Evolutionary conservation across 2,888 invertebrate genomes (phyloP).

Genomic region (Hoplodrina ambigua): DNA sequence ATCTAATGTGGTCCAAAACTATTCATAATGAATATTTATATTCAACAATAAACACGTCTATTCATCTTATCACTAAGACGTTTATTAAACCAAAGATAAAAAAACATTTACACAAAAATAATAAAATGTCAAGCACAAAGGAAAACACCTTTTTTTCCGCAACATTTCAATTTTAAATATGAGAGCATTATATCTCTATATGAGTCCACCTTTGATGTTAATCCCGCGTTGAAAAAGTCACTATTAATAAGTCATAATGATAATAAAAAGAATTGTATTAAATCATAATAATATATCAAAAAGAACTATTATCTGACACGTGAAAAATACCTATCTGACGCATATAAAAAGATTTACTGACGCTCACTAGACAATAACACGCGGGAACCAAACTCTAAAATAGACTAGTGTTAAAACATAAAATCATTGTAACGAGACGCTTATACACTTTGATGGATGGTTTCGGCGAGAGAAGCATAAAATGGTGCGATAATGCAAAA

Average conservation of each 20-base stretch:
- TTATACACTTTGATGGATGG: constrained; percentile 70
- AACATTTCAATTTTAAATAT: constrained; percentile 51
- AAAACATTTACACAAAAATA: constrained; percentile 33
- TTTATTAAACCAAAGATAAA: constrained; percentile 41
- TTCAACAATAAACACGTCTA: constrained; percentile 36
- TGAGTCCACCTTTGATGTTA: constrained; percentile 76
- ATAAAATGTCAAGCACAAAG: constrained; percentile 42
- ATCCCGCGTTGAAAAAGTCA: constrained; percentile 77
- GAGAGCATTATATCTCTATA: constrained; percentile 47
- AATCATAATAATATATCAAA: constrained; percentile 76
- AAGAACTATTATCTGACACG: constrained; percentile 77
- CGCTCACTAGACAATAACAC: constrained; percentile 67
- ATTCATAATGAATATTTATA: constrained; percentile 20
- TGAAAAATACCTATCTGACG: constrained; percentile 80
- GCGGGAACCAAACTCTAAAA: constrained; percentile 69
- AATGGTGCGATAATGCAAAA: constrained; percentile 75
- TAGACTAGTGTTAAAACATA: constrained; percentile 70
- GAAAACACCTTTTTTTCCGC: constrained; percentile 41
- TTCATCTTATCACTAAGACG: constrained; percentile 33
- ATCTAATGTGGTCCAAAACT: neutral
- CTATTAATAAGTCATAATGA: constrained; percentile 78
- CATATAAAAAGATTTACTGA: constrained; percentile 76
- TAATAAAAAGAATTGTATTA: constrained; percentile 80
- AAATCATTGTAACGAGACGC: constrained; percentile 68
- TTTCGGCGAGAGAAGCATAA: constrained; percentile 74